phyloP scores from a whole-genome alignment of 2,888 invertebrate genomes.

The Notodonta dromedarius region DNA sequence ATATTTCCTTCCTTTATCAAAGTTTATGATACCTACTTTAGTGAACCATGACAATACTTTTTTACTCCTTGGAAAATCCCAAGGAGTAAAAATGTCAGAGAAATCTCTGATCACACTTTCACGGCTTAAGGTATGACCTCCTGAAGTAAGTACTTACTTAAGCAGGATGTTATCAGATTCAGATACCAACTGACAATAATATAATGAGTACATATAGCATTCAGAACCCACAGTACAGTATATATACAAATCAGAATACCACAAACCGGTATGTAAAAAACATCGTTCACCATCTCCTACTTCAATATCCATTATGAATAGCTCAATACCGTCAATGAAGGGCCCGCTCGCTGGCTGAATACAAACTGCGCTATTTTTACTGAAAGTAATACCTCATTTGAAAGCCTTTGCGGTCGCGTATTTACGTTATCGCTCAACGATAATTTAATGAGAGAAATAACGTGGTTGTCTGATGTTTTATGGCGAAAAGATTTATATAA shows the following conservation, averaged over 20 bases:
- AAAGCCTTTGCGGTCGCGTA: conserved; percentile 54
- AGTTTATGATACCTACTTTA: too few relatives aligned
- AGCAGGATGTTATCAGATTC: too few relatives aligned
- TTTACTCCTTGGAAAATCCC: too few relatives aligned
- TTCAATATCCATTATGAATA: conserved; percentile 43
- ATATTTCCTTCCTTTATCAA: too few relatives aligned
- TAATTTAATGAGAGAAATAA: conserved; percentile 22
- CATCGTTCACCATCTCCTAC: not conserved
- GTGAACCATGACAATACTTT: too few relatives aligned
- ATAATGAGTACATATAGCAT: not conserved
- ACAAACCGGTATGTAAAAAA: conserved; percentile 2
- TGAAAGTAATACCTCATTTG: conserved; percentile 62
- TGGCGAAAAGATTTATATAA: not conserved
- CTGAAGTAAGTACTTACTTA: too few relatives aligned
- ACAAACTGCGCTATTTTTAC: conserved; percentile 66
- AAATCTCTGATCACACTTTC: too few relatives aligned
- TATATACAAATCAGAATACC: not conserved
- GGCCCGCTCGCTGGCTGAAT: conserved; percentile 59
- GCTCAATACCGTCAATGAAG: conserved; percentile 60
- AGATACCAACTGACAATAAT: not conserved
- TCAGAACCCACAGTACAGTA: not conserved
- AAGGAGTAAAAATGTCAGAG: too few relatives aligned
- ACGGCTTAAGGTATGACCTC: too few relatives aligned
- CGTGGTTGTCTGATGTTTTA: not conserved
- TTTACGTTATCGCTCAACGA: conserved; percentile 60